Percentiles rank a stretch among this genome's conserved stretches.
phyloP scores from a whole-genome alignment of 2,113 vertebrate genomes.

The Chaetorhynchus papuensis region DNA sequence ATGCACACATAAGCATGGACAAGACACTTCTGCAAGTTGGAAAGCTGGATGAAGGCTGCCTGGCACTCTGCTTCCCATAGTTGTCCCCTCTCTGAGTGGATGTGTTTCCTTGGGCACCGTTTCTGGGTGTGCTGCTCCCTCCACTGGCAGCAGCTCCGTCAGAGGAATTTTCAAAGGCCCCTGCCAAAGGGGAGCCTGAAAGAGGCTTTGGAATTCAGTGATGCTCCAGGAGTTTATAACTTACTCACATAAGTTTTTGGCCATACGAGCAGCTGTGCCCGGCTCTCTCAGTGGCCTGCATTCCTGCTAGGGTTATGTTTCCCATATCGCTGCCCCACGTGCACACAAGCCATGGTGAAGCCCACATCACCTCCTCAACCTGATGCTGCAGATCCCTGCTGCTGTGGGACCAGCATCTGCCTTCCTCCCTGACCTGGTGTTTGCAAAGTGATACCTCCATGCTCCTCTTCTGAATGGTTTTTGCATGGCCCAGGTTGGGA shows the following conservation, averaged over 20 bases:
- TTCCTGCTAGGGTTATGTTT: not conserved
- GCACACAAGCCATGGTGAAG: fast-evolving
- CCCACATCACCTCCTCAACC: not conserved
- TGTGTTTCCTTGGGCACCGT: not conserved
- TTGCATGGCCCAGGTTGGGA: fast-evolving
- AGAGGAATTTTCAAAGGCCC: not conserved
- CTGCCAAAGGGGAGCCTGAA: not conserved
- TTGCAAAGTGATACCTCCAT: not conserved
- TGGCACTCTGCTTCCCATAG: not conserved
- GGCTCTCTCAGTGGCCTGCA: not conserved
- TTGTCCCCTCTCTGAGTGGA: not conserved
- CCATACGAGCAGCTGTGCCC: not conserved
- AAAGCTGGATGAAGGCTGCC: not conserved
- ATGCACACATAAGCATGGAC: not conserved
- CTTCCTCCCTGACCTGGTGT: not conserved
- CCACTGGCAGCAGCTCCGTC: not conserved
- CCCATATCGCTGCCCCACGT: not conserved
- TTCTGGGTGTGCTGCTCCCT: slow-evolving; percentile 1
- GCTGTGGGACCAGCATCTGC: not conserved
- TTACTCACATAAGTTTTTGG: not conserved
- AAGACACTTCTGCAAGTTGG: not conserved
- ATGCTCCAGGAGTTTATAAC: not conserved
- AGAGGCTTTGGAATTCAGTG: not conserved
- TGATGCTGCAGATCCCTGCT: not conserved
- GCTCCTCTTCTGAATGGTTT: not conserved